phyloP scores from a whole-genome alignment of 2,797 vertebrate genomes.

The Enteromius unitaeniatus region DNA sequence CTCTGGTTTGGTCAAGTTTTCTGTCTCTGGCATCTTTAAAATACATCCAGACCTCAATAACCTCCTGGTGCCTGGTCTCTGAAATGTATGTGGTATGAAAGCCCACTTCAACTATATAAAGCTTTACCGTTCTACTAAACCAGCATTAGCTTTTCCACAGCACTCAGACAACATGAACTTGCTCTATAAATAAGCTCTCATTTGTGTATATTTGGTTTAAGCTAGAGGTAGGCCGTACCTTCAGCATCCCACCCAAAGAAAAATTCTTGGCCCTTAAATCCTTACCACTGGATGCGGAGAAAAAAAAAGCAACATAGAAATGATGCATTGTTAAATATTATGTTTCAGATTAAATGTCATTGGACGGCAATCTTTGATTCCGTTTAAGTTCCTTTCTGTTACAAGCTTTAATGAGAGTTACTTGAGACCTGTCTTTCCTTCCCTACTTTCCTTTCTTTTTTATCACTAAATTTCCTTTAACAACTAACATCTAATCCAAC shows the following conservation, averaged over 20 bases:
- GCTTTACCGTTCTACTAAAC: conserved; percentile 41
- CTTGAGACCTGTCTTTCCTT: not conserved
- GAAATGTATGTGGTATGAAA: conserved; percentile 36
- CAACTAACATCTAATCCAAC: not conserved
- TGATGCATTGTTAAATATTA: not conserved
- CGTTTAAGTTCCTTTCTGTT: not conserved
- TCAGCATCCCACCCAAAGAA: conserved; percentile 23
- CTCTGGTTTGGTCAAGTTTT: conserved; percentile 37
- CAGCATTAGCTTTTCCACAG: conserved; percentile 37
- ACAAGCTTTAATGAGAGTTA: not conserved
- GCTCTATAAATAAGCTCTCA: conserved; percentile 44
- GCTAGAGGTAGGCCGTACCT: conserved; percentile 60
- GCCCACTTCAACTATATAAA: conserved; percentile 40
- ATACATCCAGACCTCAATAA: conserved; percentile 38
- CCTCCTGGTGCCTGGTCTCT: conserved; percentile 33
- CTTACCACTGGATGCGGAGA: not conserved
- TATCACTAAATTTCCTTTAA: not conserved
- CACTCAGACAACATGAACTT: conserved; percentile 23
- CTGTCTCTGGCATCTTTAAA: conserved; percentile 37
- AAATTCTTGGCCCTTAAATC: not conserved
- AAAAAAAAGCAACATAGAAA: conserved; percentile 5
- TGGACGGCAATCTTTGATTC: not conserved
- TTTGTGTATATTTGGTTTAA: conserved; percentile 62
- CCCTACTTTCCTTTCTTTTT: not conserved
- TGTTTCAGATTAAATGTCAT: not conserved